Evolutionary conservation across 2,797 vertebrate species (phyloP), one percentile per base, ranked within the genome.

Genomic region (Neosilurus hyrtlii): DNA sequence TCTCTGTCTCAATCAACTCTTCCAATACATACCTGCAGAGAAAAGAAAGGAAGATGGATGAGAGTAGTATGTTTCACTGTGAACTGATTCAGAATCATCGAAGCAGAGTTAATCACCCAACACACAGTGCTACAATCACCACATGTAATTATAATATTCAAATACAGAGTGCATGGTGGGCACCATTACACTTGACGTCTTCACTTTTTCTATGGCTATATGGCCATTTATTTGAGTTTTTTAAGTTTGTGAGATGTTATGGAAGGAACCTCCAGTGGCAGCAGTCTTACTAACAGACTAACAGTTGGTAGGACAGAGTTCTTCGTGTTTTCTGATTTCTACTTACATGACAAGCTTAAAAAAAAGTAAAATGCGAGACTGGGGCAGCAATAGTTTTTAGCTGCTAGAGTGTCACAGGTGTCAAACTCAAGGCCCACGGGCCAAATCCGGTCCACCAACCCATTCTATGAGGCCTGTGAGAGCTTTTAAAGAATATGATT

Each of bases 1-100:
- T 96, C 93, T 98, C 97, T 24, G 97, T 98, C 91, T 97, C 97
- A 82, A 96, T 93, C 87, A 98, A 94, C 92, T 98, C 97, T 89
- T 93, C 93, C 88, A 98, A 93, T 70, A 98, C 96, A 82, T 97
- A 97, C 95, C 97, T 98, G 89, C 71, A 84, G 87, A 87, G 57
- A 80, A 72, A 49, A 16, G 26, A 52, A 35, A 14, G 30, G 51
- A 1, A 35, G 7, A 57, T 35, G 30, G n/a, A 4, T 43, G 35
- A 77, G 11, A 62, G n/a, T 52, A 56, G 52, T 35, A 20, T 57
- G 52, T 35, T 57, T 56, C 71, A 56, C 24, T 8, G 12, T 5
- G n/a, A 56, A 56, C 30, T 74, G 52, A 74, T 30, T 74, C 16
- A 35, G 72, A 16, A 22, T 35, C 52, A 57, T 26, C 18, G 2